phyloP scores from a whole-genome alignment of 2,888 invertebrate genomes.

The Macrosiphum euphorbiae region DNA sequence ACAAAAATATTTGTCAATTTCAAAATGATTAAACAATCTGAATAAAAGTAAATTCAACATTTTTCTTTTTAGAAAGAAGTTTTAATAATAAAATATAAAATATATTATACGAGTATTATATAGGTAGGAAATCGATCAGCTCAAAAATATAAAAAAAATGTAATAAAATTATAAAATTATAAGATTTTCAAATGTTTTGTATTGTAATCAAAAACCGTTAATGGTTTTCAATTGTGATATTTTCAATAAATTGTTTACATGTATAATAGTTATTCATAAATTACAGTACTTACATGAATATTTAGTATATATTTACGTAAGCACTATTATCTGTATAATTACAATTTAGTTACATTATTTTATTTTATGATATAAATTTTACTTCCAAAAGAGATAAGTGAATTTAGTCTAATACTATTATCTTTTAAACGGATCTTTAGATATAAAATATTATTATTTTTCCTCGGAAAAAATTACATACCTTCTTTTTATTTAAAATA shows the following conservation, averaged over 20 bases:
- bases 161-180: neutral
- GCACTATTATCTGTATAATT: neutral
- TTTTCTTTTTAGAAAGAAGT: neutral
- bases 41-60: neutral
- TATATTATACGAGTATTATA: neutral
- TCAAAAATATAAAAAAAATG: neutral
- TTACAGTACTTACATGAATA: neutral
- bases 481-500: neutral
- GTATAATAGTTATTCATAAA: neutral
- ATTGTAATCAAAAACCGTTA: neutral
- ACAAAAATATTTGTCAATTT: neutral
- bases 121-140: neutral
- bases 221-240: neutral
- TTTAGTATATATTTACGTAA: neutral
- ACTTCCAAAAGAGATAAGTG: neutral
- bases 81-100: neutral
- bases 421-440: neutral
- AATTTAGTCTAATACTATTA: neutral
- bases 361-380: neutral
- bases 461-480: neutral
- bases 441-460: neutral
- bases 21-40: neutral
- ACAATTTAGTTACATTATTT: neutral
- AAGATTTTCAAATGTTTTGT: neutral
- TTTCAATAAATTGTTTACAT: neutral